Conservation (phyloP, 2,113 vertebrate species). For the Ursus arctos region DNA sequence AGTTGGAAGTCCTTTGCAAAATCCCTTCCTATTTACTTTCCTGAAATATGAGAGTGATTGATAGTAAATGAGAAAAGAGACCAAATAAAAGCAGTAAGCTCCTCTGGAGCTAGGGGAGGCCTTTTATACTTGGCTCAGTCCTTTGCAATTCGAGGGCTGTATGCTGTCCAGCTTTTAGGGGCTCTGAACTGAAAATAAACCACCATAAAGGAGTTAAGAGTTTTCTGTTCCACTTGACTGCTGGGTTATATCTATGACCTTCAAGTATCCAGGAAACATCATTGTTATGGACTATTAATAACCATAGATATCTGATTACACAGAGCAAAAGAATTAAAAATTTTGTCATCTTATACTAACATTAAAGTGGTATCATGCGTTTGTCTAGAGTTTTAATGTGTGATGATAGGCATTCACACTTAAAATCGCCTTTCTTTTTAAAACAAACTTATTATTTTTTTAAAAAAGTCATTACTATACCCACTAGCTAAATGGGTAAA, state of each 20-base stretch:
- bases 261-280: neutral
- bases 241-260: neutral
- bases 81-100: neutral
- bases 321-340: neutral
- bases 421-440: neutral
- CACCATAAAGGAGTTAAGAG: neutral
- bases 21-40: neutral
- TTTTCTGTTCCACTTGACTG: neutral
- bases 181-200: neutral
- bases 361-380: neutral
- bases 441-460: neutral
- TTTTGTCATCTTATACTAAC: neutral
- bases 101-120: neutral
- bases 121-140: neutral
- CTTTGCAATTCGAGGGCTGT: neutral
- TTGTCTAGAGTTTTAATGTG: neutral
- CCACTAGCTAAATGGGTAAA: neutral
- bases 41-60: slow-evolving; percentile 1
- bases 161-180: neutral
- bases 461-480: neutral
- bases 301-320: neutral
- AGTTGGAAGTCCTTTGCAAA: slow-evolving; percentile 25
- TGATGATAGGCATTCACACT: neutral
- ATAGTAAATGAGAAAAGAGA: slow-evolving; percentile 33
- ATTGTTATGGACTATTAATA: neutral